Conservation (phyloP, 2,797 vertebrate species). For the Hippopotamyrus pictus region DNA sequence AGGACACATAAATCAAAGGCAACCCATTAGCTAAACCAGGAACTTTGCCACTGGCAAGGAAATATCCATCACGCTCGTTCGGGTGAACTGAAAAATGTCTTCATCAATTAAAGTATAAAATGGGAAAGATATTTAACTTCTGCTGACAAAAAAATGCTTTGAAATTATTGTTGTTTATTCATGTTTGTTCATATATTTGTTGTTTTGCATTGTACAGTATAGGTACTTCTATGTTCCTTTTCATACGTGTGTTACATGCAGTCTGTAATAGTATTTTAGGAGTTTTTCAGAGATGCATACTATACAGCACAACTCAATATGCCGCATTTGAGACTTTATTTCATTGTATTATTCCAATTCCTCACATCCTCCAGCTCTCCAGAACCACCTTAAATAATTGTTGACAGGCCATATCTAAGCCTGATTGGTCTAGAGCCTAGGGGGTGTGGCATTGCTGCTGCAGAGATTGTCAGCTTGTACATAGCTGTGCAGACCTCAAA, state of each 20-base stretch:
- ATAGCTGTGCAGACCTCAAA: neutral
- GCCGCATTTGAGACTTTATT: neutral
- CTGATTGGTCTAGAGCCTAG: neutral
- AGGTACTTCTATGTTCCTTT: neutral
- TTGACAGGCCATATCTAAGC: neutral
- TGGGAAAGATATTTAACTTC: neutral
- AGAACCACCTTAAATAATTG: neutral
- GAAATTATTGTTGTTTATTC: neutral
- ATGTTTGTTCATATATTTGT: neutral
- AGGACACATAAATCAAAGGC: neutral
- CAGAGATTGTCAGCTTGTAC: neutral
- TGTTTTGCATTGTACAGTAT: neutral
- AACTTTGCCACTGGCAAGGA: neutral
- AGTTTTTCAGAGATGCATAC: neutral
- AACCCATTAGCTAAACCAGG: neutral
- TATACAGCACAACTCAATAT: neutral
- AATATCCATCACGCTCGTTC: neutral
- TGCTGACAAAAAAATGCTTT: neutral
- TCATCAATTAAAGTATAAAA: neutral
- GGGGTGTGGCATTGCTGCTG: neutral
- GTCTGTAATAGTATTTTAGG: neutral
- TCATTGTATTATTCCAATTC: neutral
- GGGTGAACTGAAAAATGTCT: neutral
- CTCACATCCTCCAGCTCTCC: neutral
- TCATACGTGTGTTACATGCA: neutral